Percentiles rank a stretch among this genome's conserved stretches.
Conservation (phyloP, 2,113 vertebrate species). For the Rattus rattus region DNA sequence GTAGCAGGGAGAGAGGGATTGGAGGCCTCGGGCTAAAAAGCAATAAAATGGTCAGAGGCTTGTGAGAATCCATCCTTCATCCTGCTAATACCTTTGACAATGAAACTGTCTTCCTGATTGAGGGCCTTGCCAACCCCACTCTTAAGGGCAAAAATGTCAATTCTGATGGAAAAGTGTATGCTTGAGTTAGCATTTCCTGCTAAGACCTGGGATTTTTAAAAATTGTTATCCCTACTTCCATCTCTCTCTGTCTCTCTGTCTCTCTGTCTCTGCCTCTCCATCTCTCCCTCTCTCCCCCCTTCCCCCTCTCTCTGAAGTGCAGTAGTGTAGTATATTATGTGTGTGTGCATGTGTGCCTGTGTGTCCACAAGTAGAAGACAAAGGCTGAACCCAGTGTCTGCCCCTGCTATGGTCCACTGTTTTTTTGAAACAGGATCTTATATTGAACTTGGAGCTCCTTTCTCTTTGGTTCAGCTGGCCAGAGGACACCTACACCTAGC, state of each 20-base stretch:
- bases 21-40: conserved; percentile 90
- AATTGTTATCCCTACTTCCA: background rate
- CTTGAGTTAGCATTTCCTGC: background rate
- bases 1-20: conserved; percentile 88
- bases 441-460: background rate
- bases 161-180: conserved; percentile 20
- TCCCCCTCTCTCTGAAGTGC: background rate
- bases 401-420: background rate
- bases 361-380: background rate
- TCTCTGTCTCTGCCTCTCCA: background rate
- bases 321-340: too few relatives aligned
- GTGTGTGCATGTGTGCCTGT: background rate
- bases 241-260: too few relatives aligned
- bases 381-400: background rate
- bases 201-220: background rate
- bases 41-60: conserved; percentile 19
- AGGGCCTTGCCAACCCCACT: background rate
- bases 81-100: background rate
- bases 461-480: background rate
- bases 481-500: background rate
- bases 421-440: background rate
- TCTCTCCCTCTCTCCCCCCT: background rate
- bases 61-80: conserved; percentile 31
- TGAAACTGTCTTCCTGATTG: conserved; percentile 4
- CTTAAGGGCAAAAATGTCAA: conserved; percentile 34